Evolutionary conservation across 2,888 invertebrate species (phyloP), one percentile per base, ranked within the genome.

Genomic region (Eilema griseolum): DNA sequence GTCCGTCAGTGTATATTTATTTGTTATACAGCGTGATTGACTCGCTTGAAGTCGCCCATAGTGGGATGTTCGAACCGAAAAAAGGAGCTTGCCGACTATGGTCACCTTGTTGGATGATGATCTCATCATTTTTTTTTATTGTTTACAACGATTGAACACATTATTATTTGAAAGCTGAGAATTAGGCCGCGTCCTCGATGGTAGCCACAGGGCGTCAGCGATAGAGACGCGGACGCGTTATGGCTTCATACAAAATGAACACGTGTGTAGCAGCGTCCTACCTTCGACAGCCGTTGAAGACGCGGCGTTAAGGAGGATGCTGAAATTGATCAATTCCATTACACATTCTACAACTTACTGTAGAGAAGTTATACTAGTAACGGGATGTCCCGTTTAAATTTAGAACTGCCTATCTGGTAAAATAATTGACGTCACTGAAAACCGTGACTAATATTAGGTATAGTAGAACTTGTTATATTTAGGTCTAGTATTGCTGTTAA

Each of bases 61-160:
- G 84, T 86, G 82, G 83, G 85, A 72, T 72, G 85, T 68, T 63
- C 81, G 70, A 78, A 78, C 79, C 72, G 76, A 80, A 84, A 86
- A 86, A 87, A 83, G 81, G 81, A 83, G 79, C 77, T 79, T 71
- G 74, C 86, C 88, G 85, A 83, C 85, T 88, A 89, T 86, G 87
- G 88, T 75, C 80, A 78, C 77, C 78, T 78, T 73, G 78, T 69
- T 81, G 79, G 80, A 77, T 80, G 88, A 83, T 89, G 89, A 89
- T 87, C 83, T 89, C 89, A 89, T 85, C 86, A 78, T 75, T 80
- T 78, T 81, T 80, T 72, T 72, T 76, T 77, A 83, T 80, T 82
- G 75, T 81, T 78, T 75, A 83, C 73, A 75, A 72, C 73, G 62
- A 71, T 62, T 66, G 66, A 69, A 61, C 66, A 57, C 24, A n/a